Evolutionary conservation across 2,888 invertebrate genomes (phyloP).

Genomic region (Acrocyrtus sp.): DNA sequence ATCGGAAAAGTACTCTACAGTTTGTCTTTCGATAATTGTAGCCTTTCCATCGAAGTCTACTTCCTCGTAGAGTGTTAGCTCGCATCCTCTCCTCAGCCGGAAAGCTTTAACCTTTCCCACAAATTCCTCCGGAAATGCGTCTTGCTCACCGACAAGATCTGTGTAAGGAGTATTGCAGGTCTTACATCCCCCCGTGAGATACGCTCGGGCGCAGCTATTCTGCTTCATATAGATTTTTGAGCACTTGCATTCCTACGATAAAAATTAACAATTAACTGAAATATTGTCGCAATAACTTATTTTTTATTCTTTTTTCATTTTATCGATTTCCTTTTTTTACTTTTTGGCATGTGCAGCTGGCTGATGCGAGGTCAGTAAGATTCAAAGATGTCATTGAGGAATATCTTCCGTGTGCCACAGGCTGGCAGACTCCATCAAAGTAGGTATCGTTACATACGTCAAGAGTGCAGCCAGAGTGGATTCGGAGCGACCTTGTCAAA

Average conservation of each 20-base stretch:
- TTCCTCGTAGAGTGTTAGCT: conserved; percentile 13
- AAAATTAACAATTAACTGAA: too few relatives aligned
- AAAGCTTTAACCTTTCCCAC: conserved; percentile 10
- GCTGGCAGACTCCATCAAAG: conserved; percentile 12
- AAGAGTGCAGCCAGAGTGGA: conserved; percentile 3
- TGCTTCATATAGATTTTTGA: neutral
- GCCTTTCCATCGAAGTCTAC: conserved; percentile 19
- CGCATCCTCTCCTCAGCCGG: conserved; percentile 12
- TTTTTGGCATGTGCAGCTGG: conserved; percentile 5
- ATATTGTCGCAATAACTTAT: too few relatives aligned
- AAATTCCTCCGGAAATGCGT: neutral
- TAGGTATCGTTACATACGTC: conserved; percentile 21
- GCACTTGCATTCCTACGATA: conserved; percentile 25
- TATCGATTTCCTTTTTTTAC: conserved; percentile 10
- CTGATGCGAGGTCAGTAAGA: conserved; percentile 3
- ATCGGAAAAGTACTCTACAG: neutral
- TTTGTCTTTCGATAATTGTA: neutral
- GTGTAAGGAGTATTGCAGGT: conserved; percentile 16
- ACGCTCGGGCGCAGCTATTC: conserved; percentile 16
- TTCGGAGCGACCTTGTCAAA: neutral
- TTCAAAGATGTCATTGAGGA: neutral
- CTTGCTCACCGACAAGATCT: neutral
- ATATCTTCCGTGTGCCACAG: neutral
- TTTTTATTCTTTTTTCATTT: neutral
- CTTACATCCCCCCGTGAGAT: conserved; percentile 12